Conservation (phyloP, 1,140 invertebrate genomes). For the Platyscapa corneri region DNA sequence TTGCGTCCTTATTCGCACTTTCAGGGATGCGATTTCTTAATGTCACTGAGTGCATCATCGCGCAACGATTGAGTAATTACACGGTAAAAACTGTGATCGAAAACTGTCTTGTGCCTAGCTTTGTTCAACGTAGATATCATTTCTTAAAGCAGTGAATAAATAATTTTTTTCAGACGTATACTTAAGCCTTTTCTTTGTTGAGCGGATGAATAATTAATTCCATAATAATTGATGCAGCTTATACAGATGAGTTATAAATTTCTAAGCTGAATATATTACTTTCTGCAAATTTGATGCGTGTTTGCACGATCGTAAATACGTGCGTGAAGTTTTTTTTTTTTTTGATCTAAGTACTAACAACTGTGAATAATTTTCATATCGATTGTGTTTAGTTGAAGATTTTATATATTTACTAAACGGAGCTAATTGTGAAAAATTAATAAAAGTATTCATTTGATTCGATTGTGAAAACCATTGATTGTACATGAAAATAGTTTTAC, state of each 20-base stretch:
- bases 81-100: not conserved
- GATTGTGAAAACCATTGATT: too few relatives aligned
- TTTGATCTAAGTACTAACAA: too few relatives aligned
- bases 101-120: not conserved
- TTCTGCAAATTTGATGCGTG: not conserved
- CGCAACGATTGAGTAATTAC: conserved; percentile 34
- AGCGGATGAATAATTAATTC: not conserved
- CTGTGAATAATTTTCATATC: too few relatives aligned
- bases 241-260: not conserved
- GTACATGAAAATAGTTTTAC: too few relatives aligned
- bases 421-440: too few relatives aligned
- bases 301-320: not conserved
- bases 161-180: not conserved
- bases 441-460: too few relatives aligned
- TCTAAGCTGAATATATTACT: not conserved
- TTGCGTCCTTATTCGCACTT: conserved; percentile 13
- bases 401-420: not conserved
- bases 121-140: not conserved
- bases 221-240: not conserved
- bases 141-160: not conserved
- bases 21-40: conserved; percentile 38
- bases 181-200: not conserved
- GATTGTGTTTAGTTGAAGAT: not conserved
- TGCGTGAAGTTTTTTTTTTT: too few relatives aligned
- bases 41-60: conserved; percentile 27